Conservation (phyloP, 1,140 invertebrate species). For the Zaprionus ornatus region DNA sequence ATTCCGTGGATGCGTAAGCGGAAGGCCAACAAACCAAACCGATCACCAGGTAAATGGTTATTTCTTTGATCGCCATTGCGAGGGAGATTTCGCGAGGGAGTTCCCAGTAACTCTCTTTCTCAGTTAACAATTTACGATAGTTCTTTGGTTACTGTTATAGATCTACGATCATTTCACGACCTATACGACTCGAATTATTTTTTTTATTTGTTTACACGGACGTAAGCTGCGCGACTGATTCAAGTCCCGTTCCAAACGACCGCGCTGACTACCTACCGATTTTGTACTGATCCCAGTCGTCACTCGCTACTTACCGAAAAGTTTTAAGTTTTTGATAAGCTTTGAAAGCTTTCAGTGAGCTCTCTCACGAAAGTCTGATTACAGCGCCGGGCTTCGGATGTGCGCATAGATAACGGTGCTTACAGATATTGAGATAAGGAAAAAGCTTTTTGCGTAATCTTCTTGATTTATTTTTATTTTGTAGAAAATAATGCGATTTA, state of each 20-base stretch:
- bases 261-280: constrained; percentile 48
- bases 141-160: neutral
- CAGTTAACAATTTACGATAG: neutral
- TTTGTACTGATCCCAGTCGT: constrained; percentile 58
- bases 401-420: neutral
- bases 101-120: constrained; percentile 7
- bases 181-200: neutral
- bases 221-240: neutral
- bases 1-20: constrained; percentile 59
- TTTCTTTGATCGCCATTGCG: constrained; percentile 42
- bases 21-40: constrained; percentile 2
- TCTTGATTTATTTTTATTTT: constrained; percentile 54
- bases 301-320: constrained; percentile 39
- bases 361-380: neutral
- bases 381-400: neutral
- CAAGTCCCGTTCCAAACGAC: constrained; percentile 56
- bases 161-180: neutral
- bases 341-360: constrained; percentile 44
- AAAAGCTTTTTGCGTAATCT: neutral
- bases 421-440: constrained; percentile 7
- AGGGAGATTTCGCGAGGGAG: constrained; percentile 1
- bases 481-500: constrained; percentile 65
- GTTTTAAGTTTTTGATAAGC: constrained; percentile 35
- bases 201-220: neutral
- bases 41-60: constrained; percentile 36